phyloP scores from a whole-genome alignment of 1,140 invertebrate genomes.

The Lysiphlebus fabarum region DNA sequence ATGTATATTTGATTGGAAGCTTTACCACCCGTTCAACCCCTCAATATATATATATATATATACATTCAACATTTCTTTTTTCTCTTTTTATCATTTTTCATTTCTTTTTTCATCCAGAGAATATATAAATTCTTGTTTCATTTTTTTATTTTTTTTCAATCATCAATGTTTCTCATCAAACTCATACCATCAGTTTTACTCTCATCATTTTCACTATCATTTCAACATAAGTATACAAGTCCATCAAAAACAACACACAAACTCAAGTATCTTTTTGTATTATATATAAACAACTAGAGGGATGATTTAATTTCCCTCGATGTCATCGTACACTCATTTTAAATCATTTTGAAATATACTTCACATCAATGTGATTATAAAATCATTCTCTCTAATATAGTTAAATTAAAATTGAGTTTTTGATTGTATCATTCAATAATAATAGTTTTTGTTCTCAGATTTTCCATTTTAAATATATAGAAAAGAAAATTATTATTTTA shows the following conservation, averaged over 20 bases:
- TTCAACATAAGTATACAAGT: not conserved
- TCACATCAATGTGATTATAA: not conserved
- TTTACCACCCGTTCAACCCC: slow-evolving; percentile 25
- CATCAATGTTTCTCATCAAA: no score
- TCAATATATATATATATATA: no score
- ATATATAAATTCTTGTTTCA: not conserved
- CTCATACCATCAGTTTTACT: not conserved
- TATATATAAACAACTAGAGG: not conserved
- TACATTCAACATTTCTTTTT: slow-evolving; percentile 17
- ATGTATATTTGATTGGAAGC: slow-evolving; percentile 44
- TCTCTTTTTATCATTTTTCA: slow-evolving; percentile 19
- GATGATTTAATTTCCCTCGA: slow-evolving; percentile 27
- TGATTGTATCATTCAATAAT: no score
- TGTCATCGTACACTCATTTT: slow-evolving; percentile 25
- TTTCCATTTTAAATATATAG: no score
- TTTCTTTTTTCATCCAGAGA: slow-evolving; percentile 1
- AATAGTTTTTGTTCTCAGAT: no score
- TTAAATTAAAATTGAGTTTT: no score
- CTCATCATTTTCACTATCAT: slow-evolving; percentile 2
- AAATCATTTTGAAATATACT: slow-evolving; percentile 13
- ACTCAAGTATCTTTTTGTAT: slow-evolving; percentile 10
- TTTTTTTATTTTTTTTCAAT: not conserved
- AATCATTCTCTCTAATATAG: not conserved
- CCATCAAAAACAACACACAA: not conserved
- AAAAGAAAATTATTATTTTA: no score